Percentiles rank a stretch among this genome's conserved stretches.
phyloP scores from a whole-genome alignment of 2,888 invertebrate species.

The Carterocephalus palaemon region DNA sequence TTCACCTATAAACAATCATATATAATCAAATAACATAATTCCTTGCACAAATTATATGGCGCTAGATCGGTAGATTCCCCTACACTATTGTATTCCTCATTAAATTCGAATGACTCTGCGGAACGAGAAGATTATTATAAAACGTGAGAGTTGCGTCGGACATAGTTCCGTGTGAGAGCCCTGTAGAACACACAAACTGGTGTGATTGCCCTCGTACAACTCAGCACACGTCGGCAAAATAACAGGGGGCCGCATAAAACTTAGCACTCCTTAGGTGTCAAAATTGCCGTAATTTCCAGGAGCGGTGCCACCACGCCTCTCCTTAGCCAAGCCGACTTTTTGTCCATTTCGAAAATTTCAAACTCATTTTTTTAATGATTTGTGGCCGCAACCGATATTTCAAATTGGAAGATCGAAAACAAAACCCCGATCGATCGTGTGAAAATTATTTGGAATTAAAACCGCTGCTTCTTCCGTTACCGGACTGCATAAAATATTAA shows the following conservation, averaged over 20 bases:
- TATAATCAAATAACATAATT: constrained; percentile 33
- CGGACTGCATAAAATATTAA: background rate
- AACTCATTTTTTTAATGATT: constrained; percentile 74
- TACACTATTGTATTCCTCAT: constrained; percentile 59
- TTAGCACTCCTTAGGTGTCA: constrained; percentile 77
- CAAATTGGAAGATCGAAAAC: constrained; percentile 72
- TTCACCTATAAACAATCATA: constrained; percentile 3
- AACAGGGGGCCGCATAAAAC: constrained; percentile 65
- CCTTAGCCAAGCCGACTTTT: constrained; percentile 71
- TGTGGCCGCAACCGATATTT: constrained; percentile 69
- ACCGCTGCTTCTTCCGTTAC: constrained; percentile 34
- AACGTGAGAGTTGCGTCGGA: constrained; percentile 63
- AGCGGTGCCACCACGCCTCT: constrained; percentile 61
- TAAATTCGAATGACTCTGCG: constrained; percentile 68
- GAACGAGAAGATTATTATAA: constrained; percentile 62
- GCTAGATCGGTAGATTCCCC: constrained; percentile 47
- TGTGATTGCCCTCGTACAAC: constrained; percentile 42
- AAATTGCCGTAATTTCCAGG: constrained; percentile 76
- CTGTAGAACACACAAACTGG: constrained; percentile 42
- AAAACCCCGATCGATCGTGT: constrained; percentile 64
- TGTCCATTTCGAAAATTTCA: constrained; percentile 58
- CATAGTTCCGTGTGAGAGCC: constrained; percentile 51
- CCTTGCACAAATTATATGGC: constrained; percentile 62
- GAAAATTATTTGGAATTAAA: constrained; percentile 59
- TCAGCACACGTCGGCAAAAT: constrained; percentile 65